phyloP scores from a whole-genome alignment of 2,113 vertebrate species.

The Lasiurus borealis region DNA sequence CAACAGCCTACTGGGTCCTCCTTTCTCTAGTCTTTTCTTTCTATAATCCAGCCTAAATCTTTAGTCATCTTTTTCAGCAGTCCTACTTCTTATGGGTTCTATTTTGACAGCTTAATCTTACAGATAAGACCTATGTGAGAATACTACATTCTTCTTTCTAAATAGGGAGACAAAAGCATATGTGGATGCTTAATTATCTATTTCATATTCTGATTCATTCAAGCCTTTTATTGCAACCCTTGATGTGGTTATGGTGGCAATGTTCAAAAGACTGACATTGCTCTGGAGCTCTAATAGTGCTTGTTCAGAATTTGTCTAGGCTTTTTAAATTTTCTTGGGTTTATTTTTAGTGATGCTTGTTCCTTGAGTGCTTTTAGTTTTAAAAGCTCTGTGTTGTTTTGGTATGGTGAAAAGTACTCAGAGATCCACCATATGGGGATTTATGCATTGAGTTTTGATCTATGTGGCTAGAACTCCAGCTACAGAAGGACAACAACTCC shows the following conservation, averaged over 20 bases:
- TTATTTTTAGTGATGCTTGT: constrained; percentile 40
- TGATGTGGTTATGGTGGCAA: constrained; percentile 53
- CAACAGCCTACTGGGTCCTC: not conserved
- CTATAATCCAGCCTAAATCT: not conserved
- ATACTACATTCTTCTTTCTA: not conserved
- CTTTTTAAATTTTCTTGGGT: constrained; percentile 5
- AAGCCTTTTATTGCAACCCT: constrained; percentile 21
- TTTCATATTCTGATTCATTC: constrained; percentile 68
- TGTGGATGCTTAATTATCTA: constrained; percentile 1
- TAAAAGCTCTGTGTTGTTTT: constrained; percentile 29
- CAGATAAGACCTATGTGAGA: not conserved
- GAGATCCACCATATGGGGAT: not conserved
- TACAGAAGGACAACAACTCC: not conserved
- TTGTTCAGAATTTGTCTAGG: constrained; percentile 51
- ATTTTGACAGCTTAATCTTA: not conserved
- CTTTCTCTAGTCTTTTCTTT: not conserved
- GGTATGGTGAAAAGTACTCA: constrained; percentile 35
- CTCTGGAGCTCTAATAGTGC: constrained; percentile 25
- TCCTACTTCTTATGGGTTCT: not conserved
- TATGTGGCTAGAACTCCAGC: not conserved
- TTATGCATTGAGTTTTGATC: not conserved
- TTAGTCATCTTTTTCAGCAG: not conserved
- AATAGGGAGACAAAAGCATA: constrained; percentile 21
- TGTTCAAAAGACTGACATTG: constrained; percentile 37
- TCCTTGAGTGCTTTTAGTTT: constrained; percentile 49